These are phyloP conservation scores for Apodemus speciosus DNA, from an alignment of 2,113 vertebrate genomes.

Conservation along the genomic window DNA sequence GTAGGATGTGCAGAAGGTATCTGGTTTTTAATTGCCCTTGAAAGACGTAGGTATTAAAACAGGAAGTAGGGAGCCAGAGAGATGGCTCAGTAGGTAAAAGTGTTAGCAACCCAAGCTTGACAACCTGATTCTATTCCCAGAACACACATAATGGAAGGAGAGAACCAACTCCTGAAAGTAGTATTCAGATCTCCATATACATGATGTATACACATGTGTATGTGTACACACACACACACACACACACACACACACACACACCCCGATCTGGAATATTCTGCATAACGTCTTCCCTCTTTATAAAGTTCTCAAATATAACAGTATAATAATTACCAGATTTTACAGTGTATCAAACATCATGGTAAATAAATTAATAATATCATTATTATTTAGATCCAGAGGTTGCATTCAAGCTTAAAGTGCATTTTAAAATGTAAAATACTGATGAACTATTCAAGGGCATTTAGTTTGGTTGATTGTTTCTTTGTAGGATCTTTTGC, in stretches of 20 bases:
- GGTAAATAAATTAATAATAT: background rate
- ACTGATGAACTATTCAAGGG: background rate
- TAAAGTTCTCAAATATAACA: background rate
- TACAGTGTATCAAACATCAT: background rate
- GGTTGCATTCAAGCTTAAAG: background rate
- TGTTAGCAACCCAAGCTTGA: background rate
- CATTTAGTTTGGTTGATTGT: background rate
- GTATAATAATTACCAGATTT: background rate
- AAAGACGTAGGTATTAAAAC: background rate
- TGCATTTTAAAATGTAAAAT: constrained; percentile 27
- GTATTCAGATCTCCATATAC: background rate
- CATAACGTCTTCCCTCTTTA: background rate
- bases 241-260: background rate
- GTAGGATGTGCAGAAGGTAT: background rate
- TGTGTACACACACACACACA: background rate
- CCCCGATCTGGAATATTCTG: background rate
- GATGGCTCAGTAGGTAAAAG: background rate
- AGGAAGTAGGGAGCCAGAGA: background rate
- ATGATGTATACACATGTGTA: too few species aligned
- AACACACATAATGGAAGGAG: too few species aligned
- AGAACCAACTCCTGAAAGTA: background rate
- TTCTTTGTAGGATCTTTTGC: background rate
- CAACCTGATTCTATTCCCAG: background rate
- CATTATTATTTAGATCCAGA: constrained; percentile 27
- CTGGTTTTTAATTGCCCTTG: background rate